Evolutionary conservation across 2,113 vertebrate species (phyloP).

Genomic region (Oreochromis tanganicae): DNA sequence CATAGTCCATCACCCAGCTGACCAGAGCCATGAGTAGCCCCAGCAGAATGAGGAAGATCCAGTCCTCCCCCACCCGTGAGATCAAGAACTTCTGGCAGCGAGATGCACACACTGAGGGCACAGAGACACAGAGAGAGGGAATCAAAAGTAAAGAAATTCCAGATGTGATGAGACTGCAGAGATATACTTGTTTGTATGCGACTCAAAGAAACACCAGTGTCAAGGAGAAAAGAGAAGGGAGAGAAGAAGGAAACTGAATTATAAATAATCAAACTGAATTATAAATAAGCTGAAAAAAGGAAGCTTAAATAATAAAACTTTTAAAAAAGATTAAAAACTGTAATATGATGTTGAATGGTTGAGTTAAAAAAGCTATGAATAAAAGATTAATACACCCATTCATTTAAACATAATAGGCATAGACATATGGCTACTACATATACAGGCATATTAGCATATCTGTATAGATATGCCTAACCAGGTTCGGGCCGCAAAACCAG

Average conservation of each 20-base stretch:
- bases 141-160: not conserved
- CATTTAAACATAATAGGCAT: not conserved
- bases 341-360: not conserved
- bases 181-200: not conserved
- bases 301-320: not conserved
- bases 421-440: not conserved
- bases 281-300: not conserved
- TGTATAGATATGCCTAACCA: not conserved
- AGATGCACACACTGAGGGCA: conserved; percentile 79
- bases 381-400: not conserved
- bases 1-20: conserved; percentile 99
- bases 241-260: not conserved
- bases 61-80: conserved; percentile 95
- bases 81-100: conserved; percentile 91
- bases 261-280: not conserved
- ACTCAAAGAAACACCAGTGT: not conserved
- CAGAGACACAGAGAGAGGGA: not conserved
- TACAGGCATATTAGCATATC: not conserved
- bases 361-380: not conserved
- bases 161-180: not conserved
- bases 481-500: not conserved
- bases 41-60: conserved; percentile 97
- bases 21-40: conserved; percentile 96
- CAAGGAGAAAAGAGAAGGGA: not conserved
- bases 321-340: not conserved